Conservation (phyloP, 2,113 vertebrate genomes). For the Hylia prasina region DNA sequence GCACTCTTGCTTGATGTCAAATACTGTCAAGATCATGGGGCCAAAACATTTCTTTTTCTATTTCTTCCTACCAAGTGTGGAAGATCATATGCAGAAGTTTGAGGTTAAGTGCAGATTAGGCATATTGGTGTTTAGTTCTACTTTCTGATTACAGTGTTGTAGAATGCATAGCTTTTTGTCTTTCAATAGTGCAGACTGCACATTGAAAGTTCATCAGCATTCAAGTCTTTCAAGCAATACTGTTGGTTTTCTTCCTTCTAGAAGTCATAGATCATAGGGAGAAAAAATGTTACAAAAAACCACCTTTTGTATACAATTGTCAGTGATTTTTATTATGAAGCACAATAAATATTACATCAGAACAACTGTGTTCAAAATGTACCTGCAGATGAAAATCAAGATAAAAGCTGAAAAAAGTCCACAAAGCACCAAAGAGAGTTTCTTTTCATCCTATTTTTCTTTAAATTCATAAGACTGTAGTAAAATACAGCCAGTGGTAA, state of each 20-base stretch:
- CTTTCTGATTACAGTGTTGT: background rate
- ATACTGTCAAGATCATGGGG: background rate
- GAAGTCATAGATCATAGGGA: background rate
- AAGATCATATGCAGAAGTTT: background rate
- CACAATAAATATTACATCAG: background rate
- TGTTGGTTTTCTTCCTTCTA: background rate
- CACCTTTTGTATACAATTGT: background rate
- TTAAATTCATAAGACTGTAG: background rate
- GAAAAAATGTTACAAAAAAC: background rate
- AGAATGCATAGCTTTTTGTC: background rate
- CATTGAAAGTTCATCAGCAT: background rate
- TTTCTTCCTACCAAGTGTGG: background rate
- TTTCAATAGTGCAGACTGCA: background rate
- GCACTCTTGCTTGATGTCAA: background rate
- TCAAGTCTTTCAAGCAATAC: background rate
- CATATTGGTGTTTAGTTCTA: background rate
- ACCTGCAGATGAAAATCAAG: background rate
- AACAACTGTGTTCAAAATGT: background rate
- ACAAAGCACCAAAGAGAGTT: background rate
- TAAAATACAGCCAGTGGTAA: background rate
- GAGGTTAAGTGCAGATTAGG: background rate
- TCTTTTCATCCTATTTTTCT: background rate
- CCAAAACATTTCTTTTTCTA: background rate
- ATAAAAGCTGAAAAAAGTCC: background rate
- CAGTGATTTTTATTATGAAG: background rate